Base-by-base conservation (phyloP, 2,113 vertebrate species). In the Plecturocebus donacophilus region DNA sequence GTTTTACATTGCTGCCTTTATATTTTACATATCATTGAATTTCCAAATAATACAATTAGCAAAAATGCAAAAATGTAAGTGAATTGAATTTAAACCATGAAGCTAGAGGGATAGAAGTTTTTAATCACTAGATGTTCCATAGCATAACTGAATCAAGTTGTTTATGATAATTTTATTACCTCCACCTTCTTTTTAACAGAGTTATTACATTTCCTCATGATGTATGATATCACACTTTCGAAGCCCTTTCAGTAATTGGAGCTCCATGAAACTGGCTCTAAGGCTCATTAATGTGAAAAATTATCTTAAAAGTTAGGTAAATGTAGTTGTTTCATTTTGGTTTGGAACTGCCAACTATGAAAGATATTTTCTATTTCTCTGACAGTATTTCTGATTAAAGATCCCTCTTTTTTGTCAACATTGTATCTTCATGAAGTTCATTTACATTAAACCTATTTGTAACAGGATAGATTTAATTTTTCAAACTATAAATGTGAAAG, bases 121-220 rank as follows among this genome's bases (percentile, higher is more conserved):
- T 95, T 98, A 98, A 98, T 98, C 98, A 96, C 92, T 94, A 87
- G 80, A 96, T 94, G n/a, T 98, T 97, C 96, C 90, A 35, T 54
- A 88, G 85, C 76, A 95, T 97, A 96, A 96, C 96, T 76, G 88
- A 97, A 96, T 94, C 96, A 95, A 61, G 81, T 96, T 97, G 97
- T 94, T 97, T 97, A 97, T 96, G 96, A 91, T 97, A 94, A 98
- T 98, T 97, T 97, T 98, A 97, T 98, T 97, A 97, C 70, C 77
- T 75, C 0, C 0, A 52, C 61, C 89, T 73, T 97, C 94, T 91
- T 94, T 97, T 90, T 96, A 97, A 82, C 76, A 93, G 56, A 96
- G 90, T 96, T 97, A 92, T 95, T 97, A 92, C 90, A 97, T 95
- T 94, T 97, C 70, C 85, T 93, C 30, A 73, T 95, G 96, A 98